Percentiles rank a stretch among this genome's conserved stretches.
Conservation (phyloP, 1,140 invertebrate species). For the Drosophila bocki region DNA sequence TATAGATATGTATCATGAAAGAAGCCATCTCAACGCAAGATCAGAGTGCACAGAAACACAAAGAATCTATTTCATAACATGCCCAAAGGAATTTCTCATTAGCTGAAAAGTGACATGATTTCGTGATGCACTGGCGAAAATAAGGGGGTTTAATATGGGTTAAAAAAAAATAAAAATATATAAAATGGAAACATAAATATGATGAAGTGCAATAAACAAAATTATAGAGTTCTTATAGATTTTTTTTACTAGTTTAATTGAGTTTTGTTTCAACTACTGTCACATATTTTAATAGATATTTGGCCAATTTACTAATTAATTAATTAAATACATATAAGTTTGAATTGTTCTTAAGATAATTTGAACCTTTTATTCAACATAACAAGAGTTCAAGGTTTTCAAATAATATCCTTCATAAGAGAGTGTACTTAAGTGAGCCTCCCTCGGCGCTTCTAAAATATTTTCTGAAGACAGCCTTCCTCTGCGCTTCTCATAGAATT, state of each 20-base stretch:
- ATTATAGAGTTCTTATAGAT: background rate
- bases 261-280: background rate
- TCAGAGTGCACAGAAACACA: slow-evolving; percentile 27
- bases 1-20: slow-evolving; percentile 22
- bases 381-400: background rate
- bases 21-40: slow-evolving; percentile 26
- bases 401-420: background rate
- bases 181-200: too few species aligned
- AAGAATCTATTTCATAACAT: slow-evolving; percentile 45
- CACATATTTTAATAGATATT: too few species aligned
- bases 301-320: background rate
- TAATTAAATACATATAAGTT: background rate
- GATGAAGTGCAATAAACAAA: too few species aligned
- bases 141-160: too few species aligned
- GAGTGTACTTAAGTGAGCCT: too few species aligned
- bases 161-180: too few species aligned
- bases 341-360: background rate
- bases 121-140: slow-evolving; percentile 16
- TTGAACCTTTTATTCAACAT: background rate
- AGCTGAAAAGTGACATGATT: slow-evolving; percentile 42
- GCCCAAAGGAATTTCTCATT: slow-evolving; percentile 32
- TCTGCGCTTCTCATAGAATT: background rate
- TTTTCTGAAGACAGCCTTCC: background rate
- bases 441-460: too few species aligned
- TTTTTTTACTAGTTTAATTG: background rate